phyloP scores from a whole-genome alignment of 2,888 invertebrate species.

The Heteromyza rotundicornis region DNA sequence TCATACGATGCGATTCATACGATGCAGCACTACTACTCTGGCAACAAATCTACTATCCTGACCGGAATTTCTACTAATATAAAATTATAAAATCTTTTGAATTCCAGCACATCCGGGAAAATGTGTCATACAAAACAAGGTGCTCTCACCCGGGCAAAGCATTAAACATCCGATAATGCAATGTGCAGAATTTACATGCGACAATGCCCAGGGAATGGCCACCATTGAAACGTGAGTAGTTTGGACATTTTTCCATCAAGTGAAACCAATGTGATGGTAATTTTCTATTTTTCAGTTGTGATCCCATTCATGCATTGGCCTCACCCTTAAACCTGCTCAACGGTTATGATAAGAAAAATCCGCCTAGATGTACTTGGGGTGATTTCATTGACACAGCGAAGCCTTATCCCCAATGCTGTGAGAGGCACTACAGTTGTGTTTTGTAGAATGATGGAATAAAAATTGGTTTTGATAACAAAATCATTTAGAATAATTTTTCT shows the following conservation, averaged over 20 bases:
- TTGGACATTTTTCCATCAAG: neutral
- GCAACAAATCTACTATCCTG: too few species aligned
- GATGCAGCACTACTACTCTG: neutral
- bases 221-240: constrained; percentile 12
- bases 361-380: constrained; percentile 7
- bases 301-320: constrained; percentile 7
- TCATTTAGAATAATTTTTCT: too few species aligned
- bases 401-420: constrained; percentile 14
- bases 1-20: too few species aligned
- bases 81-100: neutral
- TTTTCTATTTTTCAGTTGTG: constrained; percentile 2
- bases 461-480: too few species aligned
- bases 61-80: too few species aligned
- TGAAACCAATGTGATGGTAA: neutral
- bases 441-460: neutral
- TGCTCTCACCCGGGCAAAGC: constrained; percentile 3
- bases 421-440: constrained; percentile 8
- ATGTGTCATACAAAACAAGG: constrained; percentile 5
- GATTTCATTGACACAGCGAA: neutral
- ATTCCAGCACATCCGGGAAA: constrained; percentile 14
- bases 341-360: constrained; percentile 5
- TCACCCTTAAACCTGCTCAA: neutral
- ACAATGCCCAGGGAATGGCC: constrained; percentile 7
- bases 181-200: constrained; percentile 13
- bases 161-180: constrained; percentile 9